These are phyloP conservation scores for Odontothrips loti DNA, from an alignment of 2,888 invertebrate genomes.

Conservation along the genomic window DNA sequence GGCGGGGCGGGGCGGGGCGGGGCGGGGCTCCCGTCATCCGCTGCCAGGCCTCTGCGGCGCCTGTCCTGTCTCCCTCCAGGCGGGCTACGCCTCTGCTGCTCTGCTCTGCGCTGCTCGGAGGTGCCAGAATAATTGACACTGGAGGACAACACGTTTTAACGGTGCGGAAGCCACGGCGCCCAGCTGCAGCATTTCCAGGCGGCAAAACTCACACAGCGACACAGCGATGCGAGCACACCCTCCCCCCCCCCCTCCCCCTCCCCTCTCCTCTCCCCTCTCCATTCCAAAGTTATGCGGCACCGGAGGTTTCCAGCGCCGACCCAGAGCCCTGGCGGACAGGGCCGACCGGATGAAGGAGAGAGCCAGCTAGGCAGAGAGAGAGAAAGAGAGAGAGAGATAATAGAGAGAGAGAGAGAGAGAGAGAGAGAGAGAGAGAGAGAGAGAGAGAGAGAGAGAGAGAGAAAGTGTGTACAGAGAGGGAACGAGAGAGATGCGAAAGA, in stretches of 20 bases:
- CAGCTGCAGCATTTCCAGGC: too few relatives aligned
- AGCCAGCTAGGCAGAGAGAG: not conserved
- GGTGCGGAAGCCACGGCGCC: too few relatives aligned
- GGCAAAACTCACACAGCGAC: too few relatives aligned
- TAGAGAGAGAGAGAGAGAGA: not conserved
- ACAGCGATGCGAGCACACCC: too few relatives aligned
- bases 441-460: not conserved
- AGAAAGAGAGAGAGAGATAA: not conserved
- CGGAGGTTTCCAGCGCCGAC: not conserved
- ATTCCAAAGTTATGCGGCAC: not conserved
- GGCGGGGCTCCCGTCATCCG: not conserved
- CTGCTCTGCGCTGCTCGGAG: not conserved
- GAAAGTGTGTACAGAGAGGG: not conserved
- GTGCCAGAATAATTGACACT: too few relatives aligned
- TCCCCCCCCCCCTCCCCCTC: too few relatives aligned
- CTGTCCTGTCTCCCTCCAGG: not conserved
- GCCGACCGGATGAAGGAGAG: too few relatives aligned
- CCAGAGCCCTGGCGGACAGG: too few relatives aligned
- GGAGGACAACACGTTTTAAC: too few relatives aligned
- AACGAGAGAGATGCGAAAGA: not conserved
- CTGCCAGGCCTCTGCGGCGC: not conserved
- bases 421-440: not conserved
- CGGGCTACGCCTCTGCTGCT: not conserved
- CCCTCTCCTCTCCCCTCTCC: too few relatives aligned
- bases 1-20: constrained; percentile 1